A percentile compares a stretch with the other conserved stretches of the same genome.
phyloP scores from a whole-genome alignment of 1,140 invertebrate species.

The Venturia canescens region DNA sequence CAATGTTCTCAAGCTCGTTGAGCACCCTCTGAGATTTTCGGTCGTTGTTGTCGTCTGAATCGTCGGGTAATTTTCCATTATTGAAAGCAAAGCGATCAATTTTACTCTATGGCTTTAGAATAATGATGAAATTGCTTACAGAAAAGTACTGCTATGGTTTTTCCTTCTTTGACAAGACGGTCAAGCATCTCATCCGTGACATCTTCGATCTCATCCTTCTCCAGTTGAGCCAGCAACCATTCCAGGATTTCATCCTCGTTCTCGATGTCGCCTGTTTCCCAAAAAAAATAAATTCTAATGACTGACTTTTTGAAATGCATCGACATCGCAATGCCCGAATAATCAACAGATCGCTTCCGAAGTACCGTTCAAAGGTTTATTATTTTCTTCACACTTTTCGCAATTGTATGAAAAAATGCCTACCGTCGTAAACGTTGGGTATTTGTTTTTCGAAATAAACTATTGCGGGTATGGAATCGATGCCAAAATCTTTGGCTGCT shows the following conservation, averaged over 20 bases:
- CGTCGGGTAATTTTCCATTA: slow-evolving; percentile 29
- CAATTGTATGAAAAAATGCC: slow-evolving; percentile 49
- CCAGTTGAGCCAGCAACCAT: slow-evolving; percentile 90
- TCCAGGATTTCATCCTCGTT: slow-evolving; percentile 94
- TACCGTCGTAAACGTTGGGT: slow-evolving; percentile 94
- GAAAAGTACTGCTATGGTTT: slow-evolving; percentile 93
- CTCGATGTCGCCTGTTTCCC: slow-evolving; percentile 90
- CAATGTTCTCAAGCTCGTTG: slow-evolving; percentile 95
- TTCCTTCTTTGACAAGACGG: slow-evolving; percentile 90
- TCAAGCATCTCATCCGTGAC: slow-evolving; percentile 96
- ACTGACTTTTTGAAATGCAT: slow-evolving; percentile 26
- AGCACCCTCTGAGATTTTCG: slow-evolving; percentile 91
- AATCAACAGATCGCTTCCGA: too few relatives aligned
- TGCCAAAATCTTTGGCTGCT: slow-evolving; percentile 90
- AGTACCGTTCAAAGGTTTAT: neutral
- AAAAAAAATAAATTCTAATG: slow-evolving; percentile 40
- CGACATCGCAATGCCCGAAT: too few relatives aligned
- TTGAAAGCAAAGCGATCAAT: slow-evolving; percentile 35
- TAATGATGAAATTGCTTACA: slow-evolving; percentile 82
- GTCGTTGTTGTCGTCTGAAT: slow-evolving; percentile 93
- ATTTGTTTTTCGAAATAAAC: slow-evolving; percentile 96
- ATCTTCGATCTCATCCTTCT: slow-evolving; percentile 96
- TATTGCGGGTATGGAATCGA: slow-evolving; percentile 89
- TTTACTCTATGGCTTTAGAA: neutral
- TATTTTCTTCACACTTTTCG: neutral